Base-by-base conservation (phyloP, 2,888 invertebrate genomes). In the Acronicta psi region DNA sequence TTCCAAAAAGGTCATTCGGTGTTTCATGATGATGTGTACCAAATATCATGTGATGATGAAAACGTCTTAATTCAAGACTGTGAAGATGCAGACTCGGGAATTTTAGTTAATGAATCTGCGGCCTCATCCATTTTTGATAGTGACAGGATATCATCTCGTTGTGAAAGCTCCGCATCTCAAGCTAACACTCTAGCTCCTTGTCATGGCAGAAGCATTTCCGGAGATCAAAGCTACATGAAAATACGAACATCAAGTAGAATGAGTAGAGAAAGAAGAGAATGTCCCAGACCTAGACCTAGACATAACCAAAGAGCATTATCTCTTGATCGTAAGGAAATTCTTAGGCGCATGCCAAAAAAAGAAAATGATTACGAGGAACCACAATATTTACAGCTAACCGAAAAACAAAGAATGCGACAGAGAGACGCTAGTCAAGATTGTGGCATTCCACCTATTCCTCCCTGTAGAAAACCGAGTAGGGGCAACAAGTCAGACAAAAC, bases 21-120 rank as follows among this genome's bases (percentile, higher is more conserved):
- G 10, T 96, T 95, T 82, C 95, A 96, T 66, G 95, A 96, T 71
- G 95, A 95, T 40, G 90, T 93, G 13, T 92, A 94, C 68, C 91
- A 92, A 70, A 88, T 89, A 46, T 90, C 91, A 13, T 94, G 93
- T 78, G 94, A 94, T 62, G 94, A 95, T 78, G 95, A 95, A 83
- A 94, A 95, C 75, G 88, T 94, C 50, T 87, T 95, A 51, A 90
- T 95, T 75, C 95, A 95, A 76, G 96, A 95, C 75, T 95, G 95
- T 72, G 96, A 96, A 81, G 97, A 97, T 87, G 96, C 96, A 59
- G 97, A 97, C 85, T 96, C 96, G 25, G 97, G 97, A 37, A 97
- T 97, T 75, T 92, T 96, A 82, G 96, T 96, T 76, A 96, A 96
- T 80, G 96, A 96, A 82, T 96, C 96, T 1, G 95, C 96, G 9